phyloP scores from a whole-genome alignment of 2,113 vertebrate species.

The Trachemys scripta region DNA sequence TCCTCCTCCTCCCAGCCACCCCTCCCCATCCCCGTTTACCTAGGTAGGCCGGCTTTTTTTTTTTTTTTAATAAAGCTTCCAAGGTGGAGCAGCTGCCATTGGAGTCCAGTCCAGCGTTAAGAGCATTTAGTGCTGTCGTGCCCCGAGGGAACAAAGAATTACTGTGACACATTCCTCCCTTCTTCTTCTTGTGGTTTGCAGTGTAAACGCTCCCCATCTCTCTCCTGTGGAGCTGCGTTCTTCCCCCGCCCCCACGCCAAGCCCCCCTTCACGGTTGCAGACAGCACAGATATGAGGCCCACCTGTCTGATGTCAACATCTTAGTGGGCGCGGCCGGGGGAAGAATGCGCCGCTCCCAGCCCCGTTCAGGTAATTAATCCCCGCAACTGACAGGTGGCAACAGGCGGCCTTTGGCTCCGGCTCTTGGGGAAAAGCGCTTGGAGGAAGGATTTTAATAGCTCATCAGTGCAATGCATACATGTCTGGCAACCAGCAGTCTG shows the following conservation, averaged over 20 bases:
- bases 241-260: not conserved
- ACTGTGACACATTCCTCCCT: not conserved
- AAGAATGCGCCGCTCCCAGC: constrained; percentile 87
- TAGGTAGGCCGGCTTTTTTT: not conserved
- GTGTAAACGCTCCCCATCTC: not conserved
- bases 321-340: constrained; percentile 77
- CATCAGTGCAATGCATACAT: constrained; percentile 59
- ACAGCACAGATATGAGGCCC: constrained; percentile 69
- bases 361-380: constrained; percentile 86
- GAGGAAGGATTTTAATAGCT: constrained; percentile 73
- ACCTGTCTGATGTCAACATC: constrained; percentile 84
- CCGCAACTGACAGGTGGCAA: constrained; percentile 87
- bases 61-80: not conserved
- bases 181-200: not conserved
- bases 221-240: not conserved
- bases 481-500: constrained; percentile 38
- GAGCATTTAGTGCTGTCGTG: not conserved
- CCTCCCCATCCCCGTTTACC: constrained; percentile 48
- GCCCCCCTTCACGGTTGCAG: constrained; percentile 17
- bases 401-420: constrained; percentile 84
- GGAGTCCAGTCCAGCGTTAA: not conserved
- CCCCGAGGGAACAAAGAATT: not conserved
- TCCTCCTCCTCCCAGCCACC: not conserved
- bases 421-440: constrained; percentile 64
- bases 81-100: not conserved